These are phyloP conservation scores for Osedax frankpressi DNA, from an alignment of 2,888 invertebrate genomes.

Conservation along the genomic window DNA sequence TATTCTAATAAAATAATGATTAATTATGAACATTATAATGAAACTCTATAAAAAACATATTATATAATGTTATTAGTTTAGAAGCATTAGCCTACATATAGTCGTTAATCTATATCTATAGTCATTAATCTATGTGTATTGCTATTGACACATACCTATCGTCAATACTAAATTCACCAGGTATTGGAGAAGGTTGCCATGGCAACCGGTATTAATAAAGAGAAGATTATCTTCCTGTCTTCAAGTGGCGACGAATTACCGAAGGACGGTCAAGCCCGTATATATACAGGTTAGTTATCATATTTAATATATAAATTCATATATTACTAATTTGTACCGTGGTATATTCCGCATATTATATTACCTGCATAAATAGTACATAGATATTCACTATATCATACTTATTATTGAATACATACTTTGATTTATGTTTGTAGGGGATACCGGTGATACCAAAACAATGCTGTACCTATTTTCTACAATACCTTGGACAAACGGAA, in stretches of 20 bases:
- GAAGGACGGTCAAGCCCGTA: not conserved
- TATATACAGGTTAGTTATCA: not conserved
- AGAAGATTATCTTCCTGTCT: not conserved
- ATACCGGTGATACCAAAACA: not conserved
- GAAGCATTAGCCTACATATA: no score
- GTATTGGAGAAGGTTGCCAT: not conserved
- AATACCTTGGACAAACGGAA: not conserved
- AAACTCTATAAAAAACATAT: not conserved
- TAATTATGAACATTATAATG: not conserved
- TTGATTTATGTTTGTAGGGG: no score
- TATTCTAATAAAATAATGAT: not conserved
- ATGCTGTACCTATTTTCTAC: not conserved
- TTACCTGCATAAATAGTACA: no score
- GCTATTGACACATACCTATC: no score
- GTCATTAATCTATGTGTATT: not conserved
- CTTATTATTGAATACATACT: no score
- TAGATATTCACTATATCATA: no score
- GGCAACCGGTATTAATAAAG: not conserved
- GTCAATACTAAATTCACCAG: no score
- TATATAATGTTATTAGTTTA: not conserved
- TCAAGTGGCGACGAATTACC: not conserved
- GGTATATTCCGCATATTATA: no score
- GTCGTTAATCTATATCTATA: not conserved
- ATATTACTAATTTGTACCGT: no score
- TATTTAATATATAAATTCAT: no score